These are phyloP conservation scores for Magallana gigas DNA, from an alignment of 1,140 invertebrate species.

Conservation along the genomic window DNA sequence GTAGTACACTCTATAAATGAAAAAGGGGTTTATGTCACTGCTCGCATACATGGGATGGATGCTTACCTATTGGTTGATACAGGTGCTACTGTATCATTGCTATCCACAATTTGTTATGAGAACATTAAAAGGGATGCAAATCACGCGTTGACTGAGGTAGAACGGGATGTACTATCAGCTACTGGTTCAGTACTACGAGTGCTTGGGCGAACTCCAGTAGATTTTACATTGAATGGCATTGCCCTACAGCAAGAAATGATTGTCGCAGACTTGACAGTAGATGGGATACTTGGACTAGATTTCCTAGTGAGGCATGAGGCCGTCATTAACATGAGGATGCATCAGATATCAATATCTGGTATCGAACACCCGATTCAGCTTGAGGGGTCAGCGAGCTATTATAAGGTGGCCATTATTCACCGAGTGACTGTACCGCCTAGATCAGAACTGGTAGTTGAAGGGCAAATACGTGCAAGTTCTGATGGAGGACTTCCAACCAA, in stretches of 20 bases:
- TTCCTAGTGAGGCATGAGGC: background rate
- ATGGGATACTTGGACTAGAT: conserved; percentile 47
- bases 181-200: background rate
- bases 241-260: background rate
- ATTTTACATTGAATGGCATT: background rate
- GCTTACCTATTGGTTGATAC: conserved; percentile 36
- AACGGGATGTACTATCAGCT: conserved; percentile 23
- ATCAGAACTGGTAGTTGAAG: no score
- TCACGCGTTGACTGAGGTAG: background rate
- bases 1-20: conserved; percentile 23
- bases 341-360: background rate
- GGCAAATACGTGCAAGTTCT: no score
- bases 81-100: conserved; percentile 32
- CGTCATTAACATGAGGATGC: background rate
- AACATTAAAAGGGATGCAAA: background rate
- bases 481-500: no score
- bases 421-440: background rate
- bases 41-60: conserved; percentile 6
- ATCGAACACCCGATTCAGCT: background rate
- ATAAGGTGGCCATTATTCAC: background rate
- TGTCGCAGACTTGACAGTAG: conserved; percentile 40
- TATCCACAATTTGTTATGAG: conserved; percentile 24
- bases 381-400: conserved; percentile 40
- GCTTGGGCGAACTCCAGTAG: conserved; percentile 5
- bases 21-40: conserved; percentile 30